Conservation (phyloP, 2,888 invertebrate species). For the Chirona hameri region DNA sequence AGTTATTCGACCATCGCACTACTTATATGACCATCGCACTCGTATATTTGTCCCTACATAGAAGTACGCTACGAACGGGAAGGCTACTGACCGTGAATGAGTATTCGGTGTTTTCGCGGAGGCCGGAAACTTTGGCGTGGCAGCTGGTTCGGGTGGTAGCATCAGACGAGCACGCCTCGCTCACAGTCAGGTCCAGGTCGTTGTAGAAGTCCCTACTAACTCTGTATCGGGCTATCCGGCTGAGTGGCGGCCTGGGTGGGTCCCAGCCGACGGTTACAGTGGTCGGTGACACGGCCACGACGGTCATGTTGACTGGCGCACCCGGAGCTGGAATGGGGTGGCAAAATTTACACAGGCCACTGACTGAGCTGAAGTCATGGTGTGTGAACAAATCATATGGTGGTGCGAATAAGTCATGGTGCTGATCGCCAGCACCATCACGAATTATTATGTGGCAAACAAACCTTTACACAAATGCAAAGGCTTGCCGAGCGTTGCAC, state of each 20-base stretch:
- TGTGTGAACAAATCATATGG: no score
- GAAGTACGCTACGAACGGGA: no score
- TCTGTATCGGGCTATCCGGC: not conserved
- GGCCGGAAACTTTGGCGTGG: not conserved
- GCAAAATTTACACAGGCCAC: no score
- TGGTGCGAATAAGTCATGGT: no score
- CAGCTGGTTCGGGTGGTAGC: not conserved
- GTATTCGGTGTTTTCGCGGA: not conserved
- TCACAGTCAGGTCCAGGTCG: not conserved
- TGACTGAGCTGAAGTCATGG: no score
- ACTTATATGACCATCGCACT: no score
- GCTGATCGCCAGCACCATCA: no score
- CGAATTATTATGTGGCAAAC: no score
- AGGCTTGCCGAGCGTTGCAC: no score
- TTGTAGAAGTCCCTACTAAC: not conserved
- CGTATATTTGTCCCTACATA: no score
- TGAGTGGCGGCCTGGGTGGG: not conserved
- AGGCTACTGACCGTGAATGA: not conserved
- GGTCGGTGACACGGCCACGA: not conserved
- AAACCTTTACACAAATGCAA: no score
- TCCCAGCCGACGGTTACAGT: not conserved
- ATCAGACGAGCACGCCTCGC: not conserved
- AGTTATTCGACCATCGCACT: no score
- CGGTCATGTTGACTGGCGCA: not conserved
- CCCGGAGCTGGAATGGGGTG: not conserved